Evolutionary conservation across 1,140 invertebrate genomes (phyloP).

Genomic region (Drosophila sp.): DNA sequence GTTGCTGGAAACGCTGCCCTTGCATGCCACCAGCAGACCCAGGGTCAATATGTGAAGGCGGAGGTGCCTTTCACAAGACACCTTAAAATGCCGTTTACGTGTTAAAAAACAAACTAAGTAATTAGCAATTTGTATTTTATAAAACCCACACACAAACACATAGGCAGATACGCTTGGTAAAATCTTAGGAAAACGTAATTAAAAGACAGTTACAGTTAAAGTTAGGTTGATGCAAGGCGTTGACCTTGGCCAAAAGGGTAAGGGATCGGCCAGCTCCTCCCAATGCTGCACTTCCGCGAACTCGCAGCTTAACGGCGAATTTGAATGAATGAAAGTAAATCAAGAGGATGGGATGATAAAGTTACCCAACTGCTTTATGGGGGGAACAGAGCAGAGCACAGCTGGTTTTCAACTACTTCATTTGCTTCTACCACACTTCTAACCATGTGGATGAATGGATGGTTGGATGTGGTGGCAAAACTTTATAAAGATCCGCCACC

Average conservation of each 20-base stretch:
- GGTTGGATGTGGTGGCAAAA: constrained; percentile 44
- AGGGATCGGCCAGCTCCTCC: constrained; percentile 43
- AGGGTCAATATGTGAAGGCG: constrained; percentile 53
- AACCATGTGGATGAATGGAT: constrained; percentile 30
- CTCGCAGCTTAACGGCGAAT: constrained; percentile 48
- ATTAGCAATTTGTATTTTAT: constrained; percentile 73
- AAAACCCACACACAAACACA: not conserved
- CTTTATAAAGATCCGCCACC: constrained; percentile 71
- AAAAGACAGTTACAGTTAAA: constrained; percentile 36
- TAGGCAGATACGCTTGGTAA: constrained; percentile 68
- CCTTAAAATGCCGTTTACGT: constrained; percentile 37
- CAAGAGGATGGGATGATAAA: constrained; percentile 53
- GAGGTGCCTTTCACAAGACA: constrained; percentile 57
- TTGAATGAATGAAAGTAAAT: constrained; percentile 66
- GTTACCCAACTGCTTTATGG: constrained; percentile 23
- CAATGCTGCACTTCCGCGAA: constrained; percentile 46
- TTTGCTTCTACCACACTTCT: constrained; percentile 38
- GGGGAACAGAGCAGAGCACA: not conserved
- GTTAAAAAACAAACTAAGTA: constrained; percentile 46
- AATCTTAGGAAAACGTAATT: constrained; percentile 47
- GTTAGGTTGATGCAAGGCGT: constrained; percentile 68
- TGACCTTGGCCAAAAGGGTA: constrained; percentile 70
- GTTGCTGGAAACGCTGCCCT: constrained; percentile 49
- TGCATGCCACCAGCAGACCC: constrained; percentile 35
- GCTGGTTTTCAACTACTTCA: constrained; percentile 22